phyloP scores from a whole-genome alignment of 1,140 invertebrate species.

The Aphis craccivora region DNA sequence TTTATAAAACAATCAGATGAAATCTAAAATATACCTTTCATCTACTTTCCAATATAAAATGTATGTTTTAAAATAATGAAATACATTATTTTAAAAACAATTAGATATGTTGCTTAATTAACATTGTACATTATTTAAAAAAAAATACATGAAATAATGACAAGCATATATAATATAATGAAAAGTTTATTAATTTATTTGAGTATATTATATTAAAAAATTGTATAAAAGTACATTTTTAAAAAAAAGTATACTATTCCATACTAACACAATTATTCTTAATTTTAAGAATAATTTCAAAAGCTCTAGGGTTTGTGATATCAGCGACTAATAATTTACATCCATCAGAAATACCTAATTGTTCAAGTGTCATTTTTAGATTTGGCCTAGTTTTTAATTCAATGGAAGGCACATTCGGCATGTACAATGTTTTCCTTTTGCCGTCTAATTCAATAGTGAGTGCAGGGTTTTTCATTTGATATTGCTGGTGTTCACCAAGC shows the following conservation, averaged over 20 bases:
- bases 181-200: neutral
- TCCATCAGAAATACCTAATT: conserved; percentile 83
- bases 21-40: neutral
- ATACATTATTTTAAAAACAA: neutral
- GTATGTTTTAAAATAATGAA: neutral
- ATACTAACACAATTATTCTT: conserved; percentile 47
- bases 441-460: conserved; percentile 81
- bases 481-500: conserved; percentile 76
- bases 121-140: neutral
- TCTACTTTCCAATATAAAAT: neutral
- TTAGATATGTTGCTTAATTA: neutral
- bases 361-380: conserved; percentile 83
- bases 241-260: neutral
- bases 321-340: conserved; percentile 89
- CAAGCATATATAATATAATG: neutral
- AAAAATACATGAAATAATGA: neutral
- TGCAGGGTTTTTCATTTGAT: conserved; percentile 89
- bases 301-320: conserved; percentile 82
- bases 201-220: neutral
- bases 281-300: conserved; percentile 69
- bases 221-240: neutral
- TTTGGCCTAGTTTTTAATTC: conserved; percentile 87
- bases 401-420: conserved; percentile 87
- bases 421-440: conserved; percentile 91
- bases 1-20: neutral